phyloP scores from a whole-genome alignment of 1,140 invertebrate species.

The Prorops nasuta region DNA sequence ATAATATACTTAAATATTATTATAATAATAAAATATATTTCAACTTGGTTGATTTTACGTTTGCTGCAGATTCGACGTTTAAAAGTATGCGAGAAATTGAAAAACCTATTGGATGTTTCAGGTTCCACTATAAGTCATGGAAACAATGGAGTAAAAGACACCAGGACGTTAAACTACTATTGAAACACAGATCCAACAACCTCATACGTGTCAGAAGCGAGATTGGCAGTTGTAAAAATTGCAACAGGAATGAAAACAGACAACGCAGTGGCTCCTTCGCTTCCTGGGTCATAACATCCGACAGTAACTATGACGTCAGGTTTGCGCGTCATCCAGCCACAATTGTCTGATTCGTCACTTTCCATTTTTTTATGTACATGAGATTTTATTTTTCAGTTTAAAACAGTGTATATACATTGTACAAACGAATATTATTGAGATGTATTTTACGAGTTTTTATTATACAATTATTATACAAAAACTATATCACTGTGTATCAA shows the following conservation, averaged over 20 bases:
- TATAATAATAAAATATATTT: no score
- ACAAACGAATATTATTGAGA: no score
- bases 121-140: conserved; percentile 42
- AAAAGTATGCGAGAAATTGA: no score
- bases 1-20: background rate
- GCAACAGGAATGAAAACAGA: conserved; percentile 10
- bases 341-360: conserved; percentile 23
- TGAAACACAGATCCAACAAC: conserved; percentile 19
- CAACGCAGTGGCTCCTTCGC: background rate
- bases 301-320: conserved; percentile 7
- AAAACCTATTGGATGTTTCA: no score
- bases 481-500: no score
- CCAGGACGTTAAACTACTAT: conserved; percentile 38
- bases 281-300: conserved; percentile 11
- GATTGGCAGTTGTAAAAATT: background rate
- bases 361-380: no score
- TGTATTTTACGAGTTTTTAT: no score
- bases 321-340: conserved; percentile 21
- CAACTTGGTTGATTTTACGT: no score
- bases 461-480: no score
- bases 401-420: no score
- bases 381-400: conserved; percentile 1
- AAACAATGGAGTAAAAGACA: conserved; percentile 36
- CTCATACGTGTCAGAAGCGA: background rate
- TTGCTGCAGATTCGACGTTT: no score